These are phyloP conservation scores for Epizoanthus scotinus DNA, from an alignment of 92 coral and sea anemone genomes.

Conservation along the genomic window DNA sequence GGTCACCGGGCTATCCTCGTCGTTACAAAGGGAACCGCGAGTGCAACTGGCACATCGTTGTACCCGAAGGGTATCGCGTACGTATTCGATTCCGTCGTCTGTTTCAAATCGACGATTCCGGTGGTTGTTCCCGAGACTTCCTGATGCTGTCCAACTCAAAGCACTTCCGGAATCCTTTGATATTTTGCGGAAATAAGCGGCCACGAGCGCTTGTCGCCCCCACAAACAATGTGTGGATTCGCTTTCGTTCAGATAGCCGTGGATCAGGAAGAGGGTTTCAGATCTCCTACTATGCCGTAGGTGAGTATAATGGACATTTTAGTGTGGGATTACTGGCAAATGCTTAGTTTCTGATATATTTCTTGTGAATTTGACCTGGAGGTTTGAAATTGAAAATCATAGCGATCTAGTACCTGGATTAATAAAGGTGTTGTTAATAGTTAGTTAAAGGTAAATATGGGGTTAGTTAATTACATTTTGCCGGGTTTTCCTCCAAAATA, in stretches of 20 bases:
- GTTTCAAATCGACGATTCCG: constrained; percentile 79
- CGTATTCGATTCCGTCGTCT: constrained; percentile 83
- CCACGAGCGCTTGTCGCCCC: constrained; percentile 75
- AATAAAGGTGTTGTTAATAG: too few relatives aligned
- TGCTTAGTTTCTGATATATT: too few relatives aligned
- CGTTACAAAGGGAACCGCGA: constrained; percentile 64
- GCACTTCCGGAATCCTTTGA: constrained; percentile 66
- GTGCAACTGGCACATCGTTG: constrained; percentile 87
- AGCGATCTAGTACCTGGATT: too few relatives aligned
- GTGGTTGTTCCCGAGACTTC: constrained; percentile 77
- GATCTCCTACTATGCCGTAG: constrained; percentile 77
- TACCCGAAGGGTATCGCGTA: constrained; percentile 88
- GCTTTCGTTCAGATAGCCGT: constrained; percentile 72
- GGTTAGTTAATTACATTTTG: too few relatives aligned
- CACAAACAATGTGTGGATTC: constrained; percentile 80
- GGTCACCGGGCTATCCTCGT: constrained; percentile 91
- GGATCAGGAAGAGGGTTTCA: constrained; percentile 83
- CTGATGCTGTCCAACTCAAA: constrained; percentile 81
- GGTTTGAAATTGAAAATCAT: too few relatives aligned
- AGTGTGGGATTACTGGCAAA: too few relatives aligned
- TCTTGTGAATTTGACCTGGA: too few relatives aligned
- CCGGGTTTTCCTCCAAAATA: too few relatives aligned
- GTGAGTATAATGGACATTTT: constrained; percentile 48
- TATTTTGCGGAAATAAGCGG: constrained; percentile 74
- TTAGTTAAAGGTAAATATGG: too few relatives aligned